A percentile compares a stretch with the other conserved stretches of the same genome.
Evolutionary conservation across 2,888 invertebrate species (phyloP).

Genomic region (Drepanosiphum platanoidis): DNA sequence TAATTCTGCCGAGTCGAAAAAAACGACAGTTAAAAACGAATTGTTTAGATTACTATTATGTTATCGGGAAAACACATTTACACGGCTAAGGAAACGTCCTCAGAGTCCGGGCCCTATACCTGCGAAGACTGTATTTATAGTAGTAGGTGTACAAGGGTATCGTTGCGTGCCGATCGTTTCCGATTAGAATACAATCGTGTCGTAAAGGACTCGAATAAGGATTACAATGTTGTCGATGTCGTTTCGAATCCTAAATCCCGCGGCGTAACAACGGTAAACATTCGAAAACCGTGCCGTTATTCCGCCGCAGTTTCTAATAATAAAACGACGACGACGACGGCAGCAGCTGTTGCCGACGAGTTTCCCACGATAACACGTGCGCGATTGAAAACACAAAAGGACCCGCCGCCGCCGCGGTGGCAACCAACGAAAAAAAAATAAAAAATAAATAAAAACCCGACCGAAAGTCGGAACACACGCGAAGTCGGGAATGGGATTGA

Average conservation of each 20-base stretch:
- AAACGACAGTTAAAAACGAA: no score
- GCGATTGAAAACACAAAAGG: slow-evolving; percentile 6
- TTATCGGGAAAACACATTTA: background rate
- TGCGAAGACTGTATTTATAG: no score
- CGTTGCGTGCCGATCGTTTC: background rate
- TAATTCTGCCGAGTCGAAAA: no score
- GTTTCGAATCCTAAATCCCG: background rate
- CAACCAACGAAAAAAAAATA: no score
- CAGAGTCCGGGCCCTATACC: no score
- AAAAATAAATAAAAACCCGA: background rate
- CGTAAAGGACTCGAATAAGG: background rate
- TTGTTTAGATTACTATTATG: no score
- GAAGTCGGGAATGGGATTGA: background rate
- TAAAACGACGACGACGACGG: no score
- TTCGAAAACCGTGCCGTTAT: background rate
- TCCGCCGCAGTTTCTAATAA: slow-evolving; percentile 2
- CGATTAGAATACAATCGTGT: background rate
- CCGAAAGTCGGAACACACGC: background rate
- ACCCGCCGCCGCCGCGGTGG: background rate
- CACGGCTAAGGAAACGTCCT: no score
- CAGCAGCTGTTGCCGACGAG: slow-evolving; percentile 1
- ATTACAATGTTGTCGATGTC: background rate
- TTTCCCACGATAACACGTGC: slow-evolving; percentile 54
- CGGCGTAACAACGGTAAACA: background rate
- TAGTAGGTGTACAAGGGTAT: no score